Evolutionary conservation across 2,113 vertebrate species (phyloP).

Genomic region (Strix uralensis): DNA sequence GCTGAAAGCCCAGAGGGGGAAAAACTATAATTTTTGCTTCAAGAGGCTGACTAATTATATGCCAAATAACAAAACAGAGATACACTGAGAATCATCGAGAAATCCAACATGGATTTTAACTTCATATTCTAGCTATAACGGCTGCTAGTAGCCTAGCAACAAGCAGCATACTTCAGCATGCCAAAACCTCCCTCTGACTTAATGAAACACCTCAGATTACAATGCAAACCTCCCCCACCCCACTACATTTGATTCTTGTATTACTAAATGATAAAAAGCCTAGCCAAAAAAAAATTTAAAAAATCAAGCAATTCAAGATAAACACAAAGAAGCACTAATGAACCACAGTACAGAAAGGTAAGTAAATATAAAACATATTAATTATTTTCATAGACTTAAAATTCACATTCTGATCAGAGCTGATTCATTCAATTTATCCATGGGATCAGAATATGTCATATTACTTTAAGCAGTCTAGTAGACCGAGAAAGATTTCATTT

Average conservation of each 20-base stretch:
- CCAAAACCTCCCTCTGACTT: slow-evolving; percentile 36
- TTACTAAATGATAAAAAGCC: not conserved
- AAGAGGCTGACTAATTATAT: slow-evolving; percentile 70
- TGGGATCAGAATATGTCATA: not conserved
- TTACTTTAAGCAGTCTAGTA: not conserved
- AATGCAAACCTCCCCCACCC: not conserved
- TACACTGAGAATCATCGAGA: slow-evolving; percentile 39
- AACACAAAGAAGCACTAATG: not conserved
- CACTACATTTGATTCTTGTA: not conserved
- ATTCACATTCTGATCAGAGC: not conserved
- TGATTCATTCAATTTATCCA: not conserved
- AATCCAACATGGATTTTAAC: slow-evolving; percentile 58
- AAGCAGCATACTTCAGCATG: slow-evolving; percentile 40
- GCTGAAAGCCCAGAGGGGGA: slow-evolving; percentile 47
- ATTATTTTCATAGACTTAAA: not conserved
- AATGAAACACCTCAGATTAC: slow-evolving; percentile 43
- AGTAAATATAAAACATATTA: not conserved
- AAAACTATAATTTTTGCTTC: slow-evolving; percentile 73
- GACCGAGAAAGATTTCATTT: not conserved
- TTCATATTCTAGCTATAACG: slow-evolving; percentile 50
- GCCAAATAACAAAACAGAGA: slow-evolving; percentile 23
- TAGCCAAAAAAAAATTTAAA: not conserved
- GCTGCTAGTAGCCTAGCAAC: slow-evolving; percentile 77
- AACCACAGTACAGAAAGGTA: not conserved
- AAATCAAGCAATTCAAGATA: not conserved